Percentiles rank a stretch among this genome's conserved stretches.
phyloP scores from a whole-genome alignment of 2,888 invertebrate genomes.

The Ecliptopera silaceata region DNA sequence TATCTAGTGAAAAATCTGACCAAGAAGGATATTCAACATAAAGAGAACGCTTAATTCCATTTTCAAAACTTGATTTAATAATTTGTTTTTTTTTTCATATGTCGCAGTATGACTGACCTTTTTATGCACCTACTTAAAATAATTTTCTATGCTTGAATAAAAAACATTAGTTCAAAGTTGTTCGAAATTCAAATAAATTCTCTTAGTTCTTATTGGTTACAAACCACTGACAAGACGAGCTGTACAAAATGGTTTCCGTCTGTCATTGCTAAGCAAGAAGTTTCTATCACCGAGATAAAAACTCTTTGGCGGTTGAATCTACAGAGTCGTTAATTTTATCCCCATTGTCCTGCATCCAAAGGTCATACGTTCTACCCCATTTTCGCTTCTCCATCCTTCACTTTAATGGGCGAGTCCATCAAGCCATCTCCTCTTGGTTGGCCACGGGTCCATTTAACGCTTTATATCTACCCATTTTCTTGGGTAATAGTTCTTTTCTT shows the following conservation, averaged over 20 bases:
- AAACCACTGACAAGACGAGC: background rate
- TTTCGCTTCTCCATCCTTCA: conserved; percentile 23
- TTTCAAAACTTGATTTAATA: no score
- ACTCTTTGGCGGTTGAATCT: conserved; percentile 4
- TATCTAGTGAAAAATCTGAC: no score
- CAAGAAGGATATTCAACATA: no score
- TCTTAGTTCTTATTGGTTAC: background rate
- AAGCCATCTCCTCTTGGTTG: conserved; percentile 12
- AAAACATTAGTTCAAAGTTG: background rate
- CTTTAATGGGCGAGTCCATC: conserved; percentile 25
- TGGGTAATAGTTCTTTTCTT: no score
- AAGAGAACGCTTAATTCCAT: no score
- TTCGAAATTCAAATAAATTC: background rate
- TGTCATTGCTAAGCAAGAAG: background rate
- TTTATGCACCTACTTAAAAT: no score
- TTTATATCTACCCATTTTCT: background rate
- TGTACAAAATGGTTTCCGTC: background rate
- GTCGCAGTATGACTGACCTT: no score
- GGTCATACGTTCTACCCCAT: conserved; percentile 23
- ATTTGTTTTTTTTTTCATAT: no score
- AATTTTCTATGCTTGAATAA: no score
- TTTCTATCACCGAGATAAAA: conserved; percentile 6
- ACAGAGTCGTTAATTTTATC: conserved; percentile 16
- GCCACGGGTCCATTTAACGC: conserved; percentile 2
- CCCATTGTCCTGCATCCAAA: conserved; percentile 22